Evolutionary conservation across 2,888 invertebrate species (phyloP), one percentile per base, ranked within the genome.

Genomic region (Orthonychiurus folsomi): DNA sequence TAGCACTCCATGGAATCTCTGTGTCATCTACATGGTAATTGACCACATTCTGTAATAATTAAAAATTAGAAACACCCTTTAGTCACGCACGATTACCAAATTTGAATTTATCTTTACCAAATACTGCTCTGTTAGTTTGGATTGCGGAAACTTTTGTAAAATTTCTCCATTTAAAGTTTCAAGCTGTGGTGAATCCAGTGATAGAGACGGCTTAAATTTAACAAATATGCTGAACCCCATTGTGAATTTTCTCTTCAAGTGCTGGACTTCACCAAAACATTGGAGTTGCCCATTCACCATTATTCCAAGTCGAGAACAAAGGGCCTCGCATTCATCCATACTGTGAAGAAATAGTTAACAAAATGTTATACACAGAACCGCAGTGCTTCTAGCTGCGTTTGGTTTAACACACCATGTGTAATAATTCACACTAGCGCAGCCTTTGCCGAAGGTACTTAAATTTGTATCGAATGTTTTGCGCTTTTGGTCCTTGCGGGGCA

Each of bases 271-370:
- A 60, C 89, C 89, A 55, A 88, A 80, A 74, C 89, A 89, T 67
- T 84, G 82, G 70, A 89, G 79, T 73, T 81, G 80, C 0, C 91
- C 90, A 64, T 79, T 79, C 0, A 84, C 82, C 88, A 91, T 85
- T 65, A 91, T 88, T 0, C 85, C 87, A 68, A 91, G 77, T 63
- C 88, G 82, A 60, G 83, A 81, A 76, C 90, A 90, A 23, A 90
- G 80, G 48, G 86, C 85, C 75, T 90, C 90, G 79, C 88, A 89
- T 79, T 91, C 90, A 75, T 90, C 89, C 89, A 91, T 89, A 74
- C 89, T 88, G 77, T 74, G 74, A 65, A n/a, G n/a, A n/a, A n/a
- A n/a, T n/a, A n/a, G n/a, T n/a, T n/a, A n/a, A n/a, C n/a, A n/a
- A n/a, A n/a, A n/a, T n/a, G n/a, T n/a, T n/a, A n/a, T n/a, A n/a